Percentiles rank a stretch among this genome's conserved stretches.
Evolutionary conservation across 2,888 invertebrate genomes (phyloP).

Genomic region (Chrysolina americana): DNA sequence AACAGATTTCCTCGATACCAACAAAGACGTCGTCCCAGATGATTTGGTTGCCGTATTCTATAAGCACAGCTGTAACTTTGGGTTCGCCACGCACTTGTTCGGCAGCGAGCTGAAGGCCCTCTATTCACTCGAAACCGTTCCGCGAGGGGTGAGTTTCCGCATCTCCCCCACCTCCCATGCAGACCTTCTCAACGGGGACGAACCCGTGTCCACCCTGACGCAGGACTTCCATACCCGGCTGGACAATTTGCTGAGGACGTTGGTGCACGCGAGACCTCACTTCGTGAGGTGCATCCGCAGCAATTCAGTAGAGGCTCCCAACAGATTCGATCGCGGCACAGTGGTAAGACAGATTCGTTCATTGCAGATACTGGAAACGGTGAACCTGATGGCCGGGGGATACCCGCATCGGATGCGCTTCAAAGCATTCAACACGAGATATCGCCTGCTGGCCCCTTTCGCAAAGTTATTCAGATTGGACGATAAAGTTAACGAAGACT

Average conservation of each 20-base stretch:
- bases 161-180: constrained; percentile 92
- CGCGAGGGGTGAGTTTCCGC: constrained; percentile 85
- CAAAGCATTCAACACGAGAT: constrained; percentile 90
- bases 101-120: constrained; percentile 91
- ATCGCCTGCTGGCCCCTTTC: constrained; percentile 88
- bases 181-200: constrained; percentile 85
- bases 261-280: constrained; percentile 94
- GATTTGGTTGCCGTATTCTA: constrained; percentile 94
- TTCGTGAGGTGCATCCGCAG: constrained; percentile 94
- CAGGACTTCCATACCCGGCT: constrained; percentile 96
- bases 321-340: constrained; percentile 86
- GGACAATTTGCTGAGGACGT: constrained; percentile 90
- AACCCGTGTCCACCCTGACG: constrained; percentile 90
- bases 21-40: constrained; percentile 92
- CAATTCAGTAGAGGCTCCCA: constrained; percentile 86
- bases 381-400: constrained; percentile 95
- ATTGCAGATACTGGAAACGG: constrained; percentile 90
- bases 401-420: constrained; percentile 96
- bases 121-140: constrained; percentile 82
- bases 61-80: constrained; percentile 93
- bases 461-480: constrained; percentile 77
- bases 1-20: constrained; percentile 90
- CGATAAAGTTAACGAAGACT: constrained; percentile 82
- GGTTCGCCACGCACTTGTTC: constrained; percentile 97
- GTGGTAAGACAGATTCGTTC: constrained; percentile 92